Evolutionary conservation across 2,888 invertebrate genomes (phyloP).

Genomic region (Pyrrhia umbra): DNA sequence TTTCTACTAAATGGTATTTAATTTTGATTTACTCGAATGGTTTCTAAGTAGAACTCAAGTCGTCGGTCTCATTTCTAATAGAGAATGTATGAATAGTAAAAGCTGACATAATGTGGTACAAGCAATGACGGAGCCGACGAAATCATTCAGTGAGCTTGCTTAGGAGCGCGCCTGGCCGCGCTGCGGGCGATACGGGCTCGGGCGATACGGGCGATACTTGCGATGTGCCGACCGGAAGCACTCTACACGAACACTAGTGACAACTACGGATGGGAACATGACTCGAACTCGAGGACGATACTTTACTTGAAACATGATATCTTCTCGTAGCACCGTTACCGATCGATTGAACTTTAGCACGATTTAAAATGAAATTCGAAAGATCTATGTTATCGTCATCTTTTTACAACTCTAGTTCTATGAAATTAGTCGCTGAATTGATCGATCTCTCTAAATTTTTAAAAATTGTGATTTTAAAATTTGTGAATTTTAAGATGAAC

Average conservation of each 20-base stretch:
- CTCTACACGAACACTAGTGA: conserved; percentile 80
- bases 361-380: conserved; percentile 76
- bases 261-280: conserved; percentile 79
- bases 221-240: conserved; percentile 74
- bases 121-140: conserved; percentile 56
- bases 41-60: conserved; percentile 38
- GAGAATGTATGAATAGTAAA: conserved; percentile 34
- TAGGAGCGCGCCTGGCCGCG: conserved; percentile 77
- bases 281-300: conserved; percentile 72
- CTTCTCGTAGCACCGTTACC: conserved; percentile 87
- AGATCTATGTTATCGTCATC: conserved; percentile 81
- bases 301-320: conserved; percentile 68
- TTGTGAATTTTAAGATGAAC: conserved; percentile 82
- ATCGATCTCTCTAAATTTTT: conserved; percentile 74
- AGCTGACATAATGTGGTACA: conserved; percentile 44
- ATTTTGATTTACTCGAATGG: conserved; percentile 35
- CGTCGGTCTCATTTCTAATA: conserved; percentile 48
- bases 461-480: conserved; percentile 74
- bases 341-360: conserved; percentile 78
- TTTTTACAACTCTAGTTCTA: conserved; percentile 80
- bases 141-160: conserved; percentile 75
- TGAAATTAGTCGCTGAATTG: conserved; percentile 76
- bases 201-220: conserved; percentile 41
- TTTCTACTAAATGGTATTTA: conserved; percentile 37
- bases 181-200: conserved; percentile 71